Evolutionary conservation across 2,797 vertebrate genomes (phyloP).

Genomic region (Xenopus petersii): DNA sequence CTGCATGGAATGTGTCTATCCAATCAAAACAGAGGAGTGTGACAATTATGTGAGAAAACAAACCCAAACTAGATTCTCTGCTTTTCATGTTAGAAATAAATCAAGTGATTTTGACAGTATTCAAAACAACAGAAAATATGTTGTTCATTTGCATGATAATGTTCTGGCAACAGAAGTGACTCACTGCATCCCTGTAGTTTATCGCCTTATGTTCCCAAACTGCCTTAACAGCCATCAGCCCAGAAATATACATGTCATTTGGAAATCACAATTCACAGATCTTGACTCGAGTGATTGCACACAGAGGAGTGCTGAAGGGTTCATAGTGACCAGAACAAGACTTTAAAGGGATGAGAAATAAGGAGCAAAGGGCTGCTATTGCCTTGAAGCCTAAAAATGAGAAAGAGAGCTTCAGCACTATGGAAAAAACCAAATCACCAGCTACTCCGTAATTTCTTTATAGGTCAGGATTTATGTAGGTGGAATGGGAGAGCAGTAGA

Average conservation of each 20-base stretch:
- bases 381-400: constrained; percentile 86
- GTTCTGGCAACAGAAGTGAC: constrained; percentile 58
- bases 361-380: constrained; percentile 85
- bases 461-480: constrained; percentile 96
- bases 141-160: constrained; percentile 68
- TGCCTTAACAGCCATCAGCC: constrained; percentile 79
- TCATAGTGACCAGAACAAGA: constrained; percentile 79
- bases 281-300: constrained; percentile 88
- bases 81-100: constrained; percentile 32
- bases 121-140: constrained; percentile 62
- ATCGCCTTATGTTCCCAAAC: constrained; percentile 74
- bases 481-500: constrained; percentile 82
- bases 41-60: constrained; percentile 7
- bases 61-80: constrained; percentile 7
- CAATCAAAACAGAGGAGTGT: neutral
- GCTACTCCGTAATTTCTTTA: constrained; percentile 92
- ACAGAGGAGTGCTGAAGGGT: constrained; percentile 88
- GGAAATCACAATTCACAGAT: constrained; percentile 90
- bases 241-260: constrained; percentile 89
- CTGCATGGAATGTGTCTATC: neutral
- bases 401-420: constrained; percentile 76
- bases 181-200: constrained; percentile 67
- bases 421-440: constrained; percentile 64
- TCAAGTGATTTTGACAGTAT: constrained; percentile 45
- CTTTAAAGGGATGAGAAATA: constrained; percentile 90